Percentiles rank a stretch among this genome's conserved stretches.
These are phyloP conservation scores for Enteromius radiatus DNA, from an alignment of 2,797 vertebrate genomes.

Conservation along the genomic window DNA sequence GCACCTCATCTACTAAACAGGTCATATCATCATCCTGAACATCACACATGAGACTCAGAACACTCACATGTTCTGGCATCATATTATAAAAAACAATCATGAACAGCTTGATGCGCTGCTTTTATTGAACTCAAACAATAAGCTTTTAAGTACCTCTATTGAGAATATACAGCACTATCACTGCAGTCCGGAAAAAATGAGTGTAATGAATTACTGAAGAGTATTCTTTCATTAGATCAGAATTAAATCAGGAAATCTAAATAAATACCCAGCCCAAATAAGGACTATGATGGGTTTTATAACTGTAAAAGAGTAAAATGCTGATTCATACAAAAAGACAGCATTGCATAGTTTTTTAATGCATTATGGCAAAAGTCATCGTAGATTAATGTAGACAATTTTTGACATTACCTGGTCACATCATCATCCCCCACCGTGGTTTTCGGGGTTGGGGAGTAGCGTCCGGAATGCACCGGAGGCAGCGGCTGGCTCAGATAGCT, in stretches of 20 bases:
- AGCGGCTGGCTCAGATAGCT: constrained; percentile 83
- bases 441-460: constrained; percentile 90
- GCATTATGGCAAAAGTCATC: background rate
- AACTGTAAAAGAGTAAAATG: background rate
- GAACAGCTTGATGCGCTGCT: background rate
- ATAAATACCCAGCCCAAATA: background rate
- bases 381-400: background rate
- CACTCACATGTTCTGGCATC: background rate
- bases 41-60: background rate
- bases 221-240: background rate
- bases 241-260: background rate
- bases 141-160: background rate
- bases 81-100: background rate
- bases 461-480: constrained; percentile 83
- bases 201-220: background rate
- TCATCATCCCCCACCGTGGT: constrained; percentile 88
- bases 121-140: constrained; percentile 11
- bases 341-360: background rate
- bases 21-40: constrained; percentile 8
- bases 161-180: background rate
- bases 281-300: background rate
- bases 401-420: constrained; percentile 82
- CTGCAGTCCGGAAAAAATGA: background rate
- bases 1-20: background rate
- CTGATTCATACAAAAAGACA: background rate